phyloP scores from a whole-genome alignment of 2,797 vertebrate species.

The Lepilemur septentrionalis region DNA sequence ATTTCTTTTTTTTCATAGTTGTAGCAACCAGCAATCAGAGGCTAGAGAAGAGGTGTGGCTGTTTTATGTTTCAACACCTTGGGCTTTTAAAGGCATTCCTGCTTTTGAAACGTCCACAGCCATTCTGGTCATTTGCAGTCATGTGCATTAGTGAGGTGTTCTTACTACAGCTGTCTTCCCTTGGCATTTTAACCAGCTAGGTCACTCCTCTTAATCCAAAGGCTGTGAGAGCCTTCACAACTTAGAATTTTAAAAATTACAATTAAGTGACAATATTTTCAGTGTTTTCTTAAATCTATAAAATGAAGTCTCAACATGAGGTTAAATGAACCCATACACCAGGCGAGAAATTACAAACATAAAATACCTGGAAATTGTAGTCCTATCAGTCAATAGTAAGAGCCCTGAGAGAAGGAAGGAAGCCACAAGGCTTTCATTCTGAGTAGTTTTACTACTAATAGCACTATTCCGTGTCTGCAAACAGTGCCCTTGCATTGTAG shows the following conservation, averaged over 20 bases:
- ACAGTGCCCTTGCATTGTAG: background rate
- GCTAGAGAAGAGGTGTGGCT: background rate
- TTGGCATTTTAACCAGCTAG: background rate
- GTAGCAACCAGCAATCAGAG: background rate
- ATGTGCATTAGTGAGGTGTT: background rate
- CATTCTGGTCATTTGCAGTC: background rate
- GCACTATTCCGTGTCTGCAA: background rate
- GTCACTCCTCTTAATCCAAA: background rate
- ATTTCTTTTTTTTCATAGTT: background rate
- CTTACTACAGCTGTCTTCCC: background rate
- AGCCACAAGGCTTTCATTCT: background rate
- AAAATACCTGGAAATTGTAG: background rate
- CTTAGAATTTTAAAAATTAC: slow-evolving; percentile 9
- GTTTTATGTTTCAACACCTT: background rate
- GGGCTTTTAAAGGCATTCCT: background rate
- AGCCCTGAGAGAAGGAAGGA: background rate
- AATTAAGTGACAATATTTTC: background rate
- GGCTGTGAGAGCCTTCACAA: background rate
- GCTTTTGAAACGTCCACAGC: slow-evolving; percentile 19
- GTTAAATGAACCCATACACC: background rate
- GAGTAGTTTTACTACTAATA: background rate
- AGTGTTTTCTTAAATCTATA: background rate
- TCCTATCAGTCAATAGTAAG: background rate
- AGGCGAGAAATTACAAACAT: background rate
- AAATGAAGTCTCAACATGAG: slow-evolving; percentile 29